A percentile compares a stretch with the other conserved stretches of the same genome.
phyloP scores from a whole-genome alignment of 2,888 invertebrate species.

The Gastrophysa polygoni region DNA sequence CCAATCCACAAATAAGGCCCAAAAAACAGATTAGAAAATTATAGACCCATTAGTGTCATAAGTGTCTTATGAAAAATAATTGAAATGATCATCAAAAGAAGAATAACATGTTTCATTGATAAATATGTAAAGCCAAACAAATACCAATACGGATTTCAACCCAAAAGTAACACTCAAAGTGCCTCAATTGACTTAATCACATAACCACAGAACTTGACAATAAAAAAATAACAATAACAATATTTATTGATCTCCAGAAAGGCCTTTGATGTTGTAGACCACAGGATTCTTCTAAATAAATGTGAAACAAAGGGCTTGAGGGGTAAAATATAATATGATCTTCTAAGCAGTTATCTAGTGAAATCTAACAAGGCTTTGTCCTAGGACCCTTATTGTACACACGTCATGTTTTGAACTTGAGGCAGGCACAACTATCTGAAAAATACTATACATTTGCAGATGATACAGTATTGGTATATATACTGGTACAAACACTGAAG shows the following conservation, averaged over 20 bases:
- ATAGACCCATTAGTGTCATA: neutral
- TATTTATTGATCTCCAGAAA: neutral
- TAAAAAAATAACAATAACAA: neutral
- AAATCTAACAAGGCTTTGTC: neutral
- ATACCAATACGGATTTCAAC: neutral
- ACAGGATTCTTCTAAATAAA: neutral
- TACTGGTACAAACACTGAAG: slow-evolving; percentile 1
- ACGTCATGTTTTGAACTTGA: neutral
- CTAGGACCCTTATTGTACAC: neutral
- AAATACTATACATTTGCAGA: slow-evolving; percentile 2
- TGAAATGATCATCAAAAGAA: neutral
- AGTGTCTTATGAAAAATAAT: neutral
- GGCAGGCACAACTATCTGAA: neutral
- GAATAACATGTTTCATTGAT: slow-evolving; percentile 2
- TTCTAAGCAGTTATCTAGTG: neutral
- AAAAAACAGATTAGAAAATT: slow-evolving; percentile 2
- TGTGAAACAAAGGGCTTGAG: neutral
- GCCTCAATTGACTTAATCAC: slow-evolving; percentile 3
- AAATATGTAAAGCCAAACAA: slow-evolving; percentile 2
- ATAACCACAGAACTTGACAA: slow-evolving; percentile 1
- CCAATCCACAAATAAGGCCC: slow-evolving; percentile 6
- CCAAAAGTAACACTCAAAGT: neutral
- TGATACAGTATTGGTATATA: slow-evolving; percentile 5
- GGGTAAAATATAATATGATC: slow-evolving; percentile 3
- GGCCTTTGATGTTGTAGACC: neutral